Conservation (phyloP, 2,888 invertebrate species). For the Hydrotaea cyrtoneurina region DNA sequence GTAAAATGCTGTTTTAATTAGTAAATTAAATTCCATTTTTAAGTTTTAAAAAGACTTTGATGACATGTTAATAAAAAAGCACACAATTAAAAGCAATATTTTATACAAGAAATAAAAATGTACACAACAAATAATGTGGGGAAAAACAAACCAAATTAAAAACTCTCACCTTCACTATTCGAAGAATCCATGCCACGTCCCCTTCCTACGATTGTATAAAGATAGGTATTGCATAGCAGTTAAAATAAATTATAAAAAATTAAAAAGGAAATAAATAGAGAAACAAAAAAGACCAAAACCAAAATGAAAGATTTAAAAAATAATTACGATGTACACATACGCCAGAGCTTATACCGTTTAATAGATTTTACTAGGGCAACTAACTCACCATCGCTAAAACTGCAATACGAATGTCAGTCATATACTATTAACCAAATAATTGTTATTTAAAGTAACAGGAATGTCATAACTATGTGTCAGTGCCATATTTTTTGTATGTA, state of each 20-base stretch:
- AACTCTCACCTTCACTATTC: slow-evolving; percentile 86
- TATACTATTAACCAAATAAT: too few relatives aligned
- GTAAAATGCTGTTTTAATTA: not conserved
- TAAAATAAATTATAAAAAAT: slow-evolving; percentile 62
- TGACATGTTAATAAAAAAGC: slow-evolving; percentile 16
- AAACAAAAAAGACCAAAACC: slow-evolving; percentile 58
- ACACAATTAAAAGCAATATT: slow-evolving; percentile 13
- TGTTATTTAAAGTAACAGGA: too few relatives aligned
- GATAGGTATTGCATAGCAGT: slow-evolving; percentile 68
- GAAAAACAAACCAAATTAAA: slow-evolving; percentile 65
- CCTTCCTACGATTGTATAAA: slow-evolving; percentile 82
- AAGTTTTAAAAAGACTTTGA: too few relatives aligned
- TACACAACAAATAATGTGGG: not conserved
- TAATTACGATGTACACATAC: not conserved
- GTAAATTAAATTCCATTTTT: too few relatives aligned
- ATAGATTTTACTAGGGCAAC: not conserved
- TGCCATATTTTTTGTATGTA: not conserved
- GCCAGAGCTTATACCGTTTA: slow-evolving; percentile 6
- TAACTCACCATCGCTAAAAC: not conserved
- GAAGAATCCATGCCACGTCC: slow-evolving; percentile 86
- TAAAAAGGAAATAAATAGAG: slow-evolving; percentile 66
- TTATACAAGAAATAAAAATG: slow-evolving; percentile 40
- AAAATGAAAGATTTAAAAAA: slow-evolving; percentile 28
- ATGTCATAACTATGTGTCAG: too few relatives aligned
- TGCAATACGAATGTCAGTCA: not conserved